Evolutionary conservation across 2,888 invertebrate genomes (phyloP).

Genomic region (Pherbina coryleti): DNA sequence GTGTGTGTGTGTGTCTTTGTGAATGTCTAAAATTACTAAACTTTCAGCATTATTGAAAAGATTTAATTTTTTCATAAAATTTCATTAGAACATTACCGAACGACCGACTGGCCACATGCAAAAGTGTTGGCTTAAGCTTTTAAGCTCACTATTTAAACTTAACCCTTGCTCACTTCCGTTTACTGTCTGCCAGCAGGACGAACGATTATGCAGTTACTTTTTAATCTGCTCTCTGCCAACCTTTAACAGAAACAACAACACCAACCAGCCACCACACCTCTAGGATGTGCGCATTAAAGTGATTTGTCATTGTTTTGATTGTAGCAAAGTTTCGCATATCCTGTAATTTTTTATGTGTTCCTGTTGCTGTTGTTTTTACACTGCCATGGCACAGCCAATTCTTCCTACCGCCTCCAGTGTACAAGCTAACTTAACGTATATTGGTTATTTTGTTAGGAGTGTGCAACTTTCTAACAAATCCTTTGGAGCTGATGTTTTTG

Average conservation of each 20-base stretch:
- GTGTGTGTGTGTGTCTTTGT: no score
- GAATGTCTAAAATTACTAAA: no score
- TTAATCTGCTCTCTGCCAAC: not conserved
- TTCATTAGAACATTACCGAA: no score
- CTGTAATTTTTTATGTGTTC: slow-evolving; percentile 13
- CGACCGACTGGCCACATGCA: no score
- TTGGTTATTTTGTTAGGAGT: not conserved
- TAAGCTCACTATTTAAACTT: not conserved
- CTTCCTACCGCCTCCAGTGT: not conserved
- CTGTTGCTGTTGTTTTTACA: slow-evolving; percentile 17
- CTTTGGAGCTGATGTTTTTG: not conserved
- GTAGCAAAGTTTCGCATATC: slow-evolving; percentile 34
- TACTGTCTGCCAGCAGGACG: not conserved
- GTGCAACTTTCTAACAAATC: slow-evolving; percentile 9
- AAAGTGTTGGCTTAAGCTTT: no score
- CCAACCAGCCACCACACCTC: not conserved
- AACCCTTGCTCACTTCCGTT: not conserved
- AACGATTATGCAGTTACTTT: slow-evolving; percentile 6
- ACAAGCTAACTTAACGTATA: not conserved
- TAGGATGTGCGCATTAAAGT: slow-evolving; percentile 1
- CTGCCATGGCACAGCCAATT: not conserved
- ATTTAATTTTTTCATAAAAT: no score
- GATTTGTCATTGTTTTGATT: slow-evolving; percentile 44
- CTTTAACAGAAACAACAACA: not conserved
- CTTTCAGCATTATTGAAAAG: no score